Evolutionary conservation across 1,140 invertebrate species (phyloP).

Genomic region (Drosophila athabasca): DNA sequence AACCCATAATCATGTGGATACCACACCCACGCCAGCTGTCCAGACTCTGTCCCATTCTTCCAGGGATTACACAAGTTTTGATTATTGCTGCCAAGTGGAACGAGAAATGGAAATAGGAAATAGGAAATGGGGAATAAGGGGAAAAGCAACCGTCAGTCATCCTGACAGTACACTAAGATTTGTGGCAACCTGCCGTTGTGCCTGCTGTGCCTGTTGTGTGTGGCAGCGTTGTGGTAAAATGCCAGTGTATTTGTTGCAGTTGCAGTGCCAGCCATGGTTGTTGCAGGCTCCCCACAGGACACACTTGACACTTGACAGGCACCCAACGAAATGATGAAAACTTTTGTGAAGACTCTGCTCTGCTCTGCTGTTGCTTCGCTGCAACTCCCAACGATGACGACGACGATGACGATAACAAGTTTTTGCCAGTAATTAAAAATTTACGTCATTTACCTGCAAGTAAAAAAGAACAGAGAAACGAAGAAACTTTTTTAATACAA

Average conservation of each 20-base stretch:
- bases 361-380: slow-evolving; percentile 4
- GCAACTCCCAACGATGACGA: slow-evolving; percentile 3
- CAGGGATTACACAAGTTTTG: slow-evolving; percentile 61
- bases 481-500: slow-evolving; percentile 76
- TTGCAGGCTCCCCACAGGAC: slow-evolving; percentile 18
- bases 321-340: slow-evolving; percentile 70
- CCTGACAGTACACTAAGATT: slow-evolving; percentile 28
- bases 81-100: slow-evolving; percentile 67
- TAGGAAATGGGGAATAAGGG: not conserved
- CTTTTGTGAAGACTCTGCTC: slow-evolving; percentile 47
- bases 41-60: slow-evolving; percentile 1
- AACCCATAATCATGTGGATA: slow-evolving; percentile 22
- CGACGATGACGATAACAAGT: slow-evolving; percentile 55
- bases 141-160: slow-evolving; percentile 14
- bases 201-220: slow-evolving; percentile 43
- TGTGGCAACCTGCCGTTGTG: slow-evolving; percentile 27
- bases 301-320: slow-evolving; percentile 76
- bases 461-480: slow-evolving; percentile 50
- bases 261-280: not conserved
- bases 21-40: too few species aligned
- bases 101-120: slow-evolving; percentile 1
- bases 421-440: slow-evolving; percentile 77
- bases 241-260: slow-evolving; percentile 12
- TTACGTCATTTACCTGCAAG: slow-evolving; percentile 79
- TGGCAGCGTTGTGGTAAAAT: not conserved